phyloP scores from a whole-genome alignment of 2,888 invertebrate species.

The Chloromyia formosa region DNA sequence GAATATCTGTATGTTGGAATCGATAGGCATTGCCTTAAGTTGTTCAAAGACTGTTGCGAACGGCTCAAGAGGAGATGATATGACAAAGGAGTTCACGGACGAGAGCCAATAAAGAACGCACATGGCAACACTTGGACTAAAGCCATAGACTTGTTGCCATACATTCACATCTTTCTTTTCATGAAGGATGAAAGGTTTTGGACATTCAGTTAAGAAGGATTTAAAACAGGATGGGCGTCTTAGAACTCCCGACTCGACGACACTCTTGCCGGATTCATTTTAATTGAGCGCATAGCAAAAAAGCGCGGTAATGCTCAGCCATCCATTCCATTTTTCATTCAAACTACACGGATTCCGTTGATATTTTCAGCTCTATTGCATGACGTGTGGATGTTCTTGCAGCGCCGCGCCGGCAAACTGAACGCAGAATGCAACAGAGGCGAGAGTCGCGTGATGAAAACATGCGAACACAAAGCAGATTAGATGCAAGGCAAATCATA shows the following conservation, averaged over 20 bases:
- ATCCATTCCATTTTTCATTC: neutral
- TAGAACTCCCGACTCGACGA: neutral
- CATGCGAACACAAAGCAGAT: neutral
- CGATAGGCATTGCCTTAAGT: neutral
- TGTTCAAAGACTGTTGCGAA: neutral
- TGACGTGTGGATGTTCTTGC: neutral
- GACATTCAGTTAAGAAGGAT: neutral
- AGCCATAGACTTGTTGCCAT: slow-evolving; percentile 28
- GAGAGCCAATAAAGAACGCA: neutral
- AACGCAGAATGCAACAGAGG: slow-evolving; percentile 13
- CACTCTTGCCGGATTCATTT: neutral
- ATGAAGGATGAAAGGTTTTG: slow-evolving; percentile 23
- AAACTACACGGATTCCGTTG: neutral
- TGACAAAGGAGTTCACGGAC: neutral
- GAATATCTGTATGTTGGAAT: too few relatives aligned
- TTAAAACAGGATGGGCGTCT: neutral
- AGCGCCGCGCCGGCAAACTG: neutral
- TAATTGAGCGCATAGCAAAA: neutral
- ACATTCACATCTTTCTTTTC: neutral
- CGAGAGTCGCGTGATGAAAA: neutral
- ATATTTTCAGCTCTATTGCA: neutral
- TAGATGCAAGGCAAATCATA: neutral
- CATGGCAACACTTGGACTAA: neutral
- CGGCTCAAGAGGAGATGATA: neutral
- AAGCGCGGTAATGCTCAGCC: neutral